Evolutionary conservation across 1,140 invertebrate species (phyloP).

Genomic region (Diprion similis): DNA sequence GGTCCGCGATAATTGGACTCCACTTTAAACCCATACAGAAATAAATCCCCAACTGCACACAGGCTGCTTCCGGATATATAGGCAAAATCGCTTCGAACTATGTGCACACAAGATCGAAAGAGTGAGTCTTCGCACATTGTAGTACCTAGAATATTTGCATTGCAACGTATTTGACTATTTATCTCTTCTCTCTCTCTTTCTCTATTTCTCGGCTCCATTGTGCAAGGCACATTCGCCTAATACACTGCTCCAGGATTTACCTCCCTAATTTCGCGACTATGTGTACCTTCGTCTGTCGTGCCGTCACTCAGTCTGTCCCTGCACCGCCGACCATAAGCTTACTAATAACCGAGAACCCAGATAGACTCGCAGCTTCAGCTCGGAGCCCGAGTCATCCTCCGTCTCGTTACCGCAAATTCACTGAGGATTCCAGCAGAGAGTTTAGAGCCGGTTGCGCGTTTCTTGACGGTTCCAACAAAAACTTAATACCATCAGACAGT

Average conservation of each 20-base stretch:
- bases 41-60: too few species aligned
- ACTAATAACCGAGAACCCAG: neutral
- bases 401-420: constrained; percentile 3
- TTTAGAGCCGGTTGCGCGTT: neutral
- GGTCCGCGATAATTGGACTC: too few species aligned
- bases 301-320: neutral
- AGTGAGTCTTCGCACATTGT: neutral
- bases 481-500: neutral
- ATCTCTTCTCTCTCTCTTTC: neutral
- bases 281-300: constrained; percentile 1
- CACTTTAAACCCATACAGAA: too few species aligned
- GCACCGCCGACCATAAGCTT: neutral
- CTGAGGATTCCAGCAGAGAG: too few species aligned
- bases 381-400: neutral
- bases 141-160: too few species aligned
- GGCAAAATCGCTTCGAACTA: neutral
- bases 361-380: neutral
- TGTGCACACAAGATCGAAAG: neutral
- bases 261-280: neutral
- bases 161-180: too few species aligned
- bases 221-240: neutral
- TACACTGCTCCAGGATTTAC: neutral
- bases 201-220: too few species aligned
- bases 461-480: neutral
- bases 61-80: too few species aligned